Percentiles rank a stretch among this genome's conserved stretches.
Evolutionary conservation across 2,888 invertebrate genomes (phyloP).

Genomic region (Cryptophagus acutangulus): DNA sequence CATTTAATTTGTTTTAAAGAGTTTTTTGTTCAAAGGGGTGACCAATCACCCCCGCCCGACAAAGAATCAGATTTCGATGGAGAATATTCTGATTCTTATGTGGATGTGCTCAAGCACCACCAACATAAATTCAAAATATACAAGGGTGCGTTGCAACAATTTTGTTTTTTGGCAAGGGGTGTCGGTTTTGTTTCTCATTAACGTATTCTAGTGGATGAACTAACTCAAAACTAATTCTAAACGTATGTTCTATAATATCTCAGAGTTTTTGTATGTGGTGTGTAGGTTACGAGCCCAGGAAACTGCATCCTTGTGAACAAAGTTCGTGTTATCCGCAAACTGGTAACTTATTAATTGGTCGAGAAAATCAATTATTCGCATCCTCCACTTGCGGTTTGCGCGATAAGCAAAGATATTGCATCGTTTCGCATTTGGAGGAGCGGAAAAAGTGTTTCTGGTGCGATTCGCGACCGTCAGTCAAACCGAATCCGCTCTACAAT

Average conservation of each 20-base stretch:
- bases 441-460: constrained; percentile 96
- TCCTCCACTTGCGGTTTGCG: constrained; percentile 91
- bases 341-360: constrained; percentile 95
- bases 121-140: constrained; percentile 22
- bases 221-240: no score
- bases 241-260: no score
- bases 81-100: constrained; percentile 42
- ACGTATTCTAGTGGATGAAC: no score
- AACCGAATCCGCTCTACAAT: constrained; percentile 64
- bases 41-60: constrained; percentile 43
- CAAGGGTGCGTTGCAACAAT: constrained; percentile 17
- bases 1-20: no score
- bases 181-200: no score
- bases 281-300: constrained; percentile 52
- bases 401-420: constrained; percentile 83
- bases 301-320: constrained; percentile 82
- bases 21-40: constrained; percentile 39
- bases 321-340: constrained; percentile 98
- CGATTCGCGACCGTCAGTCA: constrained; percentile 71
- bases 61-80: constrained; percentile 36
- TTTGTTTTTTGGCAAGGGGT: constrained; percentile 16
- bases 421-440: constrained; percentile 91
- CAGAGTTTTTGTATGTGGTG: no score
- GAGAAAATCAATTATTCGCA: constrained; percentile 80
- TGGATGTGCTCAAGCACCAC: constrained; percentile 35